These are phyloP conservation scores for Ceriagrion tenellum DNA, from an alignment of 2,888 invertebrate genomes.

Conservation along the genomic window DNA sequence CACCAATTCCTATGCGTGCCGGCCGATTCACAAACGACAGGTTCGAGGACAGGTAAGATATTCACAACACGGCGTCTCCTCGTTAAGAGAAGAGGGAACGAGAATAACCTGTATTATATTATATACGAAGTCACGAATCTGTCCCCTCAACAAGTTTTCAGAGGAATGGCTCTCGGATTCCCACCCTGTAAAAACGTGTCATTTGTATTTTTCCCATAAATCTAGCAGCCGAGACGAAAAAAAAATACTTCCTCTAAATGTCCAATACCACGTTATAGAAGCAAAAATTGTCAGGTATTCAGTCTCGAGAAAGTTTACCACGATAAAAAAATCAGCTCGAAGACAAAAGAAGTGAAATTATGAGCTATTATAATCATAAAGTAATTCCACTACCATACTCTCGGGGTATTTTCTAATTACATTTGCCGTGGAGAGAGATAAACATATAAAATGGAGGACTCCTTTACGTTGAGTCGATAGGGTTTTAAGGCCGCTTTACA, in stretches of 20 bases:
- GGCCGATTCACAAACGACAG: neutral
- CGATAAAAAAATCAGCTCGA: neutral
- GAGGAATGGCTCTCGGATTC: neutral
- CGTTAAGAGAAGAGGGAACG: neutral
- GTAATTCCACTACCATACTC: neutral
- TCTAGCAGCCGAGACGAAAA: neutral
- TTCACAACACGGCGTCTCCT: neutral
- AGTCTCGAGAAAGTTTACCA: neutral
- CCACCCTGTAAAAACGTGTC: neutral
- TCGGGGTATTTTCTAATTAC: neutral
- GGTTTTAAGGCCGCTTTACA: too few species aligned
- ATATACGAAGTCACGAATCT: neutral
- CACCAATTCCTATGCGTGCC: neutral
- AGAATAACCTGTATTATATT: neutral
- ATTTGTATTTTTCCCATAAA: neutral
- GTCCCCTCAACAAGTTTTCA: neutral
- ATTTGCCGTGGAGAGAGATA: neutral
- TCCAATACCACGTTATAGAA: neutral
- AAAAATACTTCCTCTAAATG: neutral
- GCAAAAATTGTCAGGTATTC: neutral
- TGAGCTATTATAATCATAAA: neutral
- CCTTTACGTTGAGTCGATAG: too few species aligned
- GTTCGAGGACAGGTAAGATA: neutral
- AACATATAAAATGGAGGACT: too few species aligned
- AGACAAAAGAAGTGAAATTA: neutral